Percentiles rank a stretch among this genome's conserved stretches.
These are phyloP conservation scores for Cetoscarus ocellatus DNA, from an alignment of 2,797 vertebrate genomes.

Conservation along the genomic window DNA sequence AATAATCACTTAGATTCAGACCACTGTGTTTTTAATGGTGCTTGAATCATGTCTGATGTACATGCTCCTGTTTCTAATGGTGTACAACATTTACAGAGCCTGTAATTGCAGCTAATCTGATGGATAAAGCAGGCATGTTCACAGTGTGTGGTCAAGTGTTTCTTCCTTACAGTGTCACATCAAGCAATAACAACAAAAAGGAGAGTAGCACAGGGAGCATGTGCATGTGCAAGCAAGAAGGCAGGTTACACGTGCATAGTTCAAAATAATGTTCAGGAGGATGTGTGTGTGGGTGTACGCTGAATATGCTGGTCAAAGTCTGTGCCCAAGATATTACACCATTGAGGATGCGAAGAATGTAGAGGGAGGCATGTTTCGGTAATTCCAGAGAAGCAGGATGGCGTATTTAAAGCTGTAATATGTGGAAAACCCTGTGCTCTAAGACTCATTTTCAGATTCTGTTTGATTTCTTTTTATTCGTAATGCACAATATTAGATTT, in stretches of 20 bases:
- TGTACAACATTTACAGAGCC: conserved; percentile 39
- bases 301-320: too few relatives aligned
- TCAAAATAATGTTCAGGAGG: conserved; percentile 34
- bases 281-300: too few relatives aligned
- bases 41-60: conserved; percentile 30
- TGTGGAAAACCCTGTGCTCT: too few relatives aligned
- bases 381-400: too few relatives aligned
- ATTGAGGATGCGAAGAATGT: too few relatives aligned
- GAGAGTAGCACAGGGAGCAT: conserved; percentile 42
- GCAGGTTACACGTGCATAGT: conserved; percentile 53
- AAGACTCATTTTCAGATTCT: too few relatives aligned
- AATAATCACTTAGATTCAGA: conserved; percentile 45
- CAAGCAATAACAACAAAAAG: conserved; percentile 31
- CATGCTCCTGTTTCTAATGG: conserved; percentile 25
- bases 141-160: conserved; percentile 47
- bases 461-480: too few relatives aligned
- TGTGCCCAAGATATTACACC: too few relatives aligned
- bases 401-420: too few relatives aligned
- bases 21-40: conserved; percentile 12
- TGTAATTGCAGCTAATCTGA: conserved; percentile 40
- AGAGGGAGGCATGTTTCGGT: too few relatives aligned
- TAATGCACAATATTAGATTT: too few relatives aligned
- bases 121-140: conserved; percentile 43
- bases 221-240: conserved; percentile 39
- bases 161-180: conserved; percentile 28